phyloP scores from a whole-genome alignment of 2,888 invertebrate genomes.

The Teinopalpus imperialis region DNA sequence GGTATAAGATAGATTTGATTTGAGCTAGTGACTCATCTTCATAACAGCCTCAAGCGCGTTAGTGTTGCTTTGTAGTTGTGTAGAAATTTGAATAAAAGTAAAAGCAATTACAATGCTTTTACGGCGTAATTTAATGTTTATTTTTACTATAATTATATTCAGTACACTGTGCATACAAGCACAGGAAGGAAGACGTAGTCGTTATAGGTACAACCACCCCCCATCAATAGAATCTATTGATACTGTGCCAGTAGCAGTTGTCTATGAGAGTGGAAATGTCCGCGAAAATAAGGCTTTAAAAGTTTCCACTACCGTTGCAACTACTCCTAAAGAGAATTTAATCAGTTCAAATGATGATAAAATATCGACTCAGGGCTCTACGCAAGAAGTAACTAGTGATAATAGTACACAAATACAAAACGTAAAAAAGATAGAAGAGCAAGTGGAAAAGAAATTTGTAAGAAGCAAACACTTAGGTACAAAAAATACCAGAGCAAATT shows the following conservation, averaged over 20 bases:
- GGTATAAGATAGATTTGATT: constrained; percentile 44
- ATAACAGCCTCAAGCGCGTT: constrained; percentile 54
- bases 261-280: constrained; percentile 25
- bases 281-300: constrained; percentile 29
- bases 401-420: neutral
- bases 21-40: constrained; percentile 53
- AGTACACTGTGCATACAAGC: constrained; percentile 27
- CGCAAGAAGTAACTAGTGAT: constrained; percentile 1
- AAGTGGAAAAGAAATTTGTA: too few relatives aligned
- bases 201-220: constrained; percentile 44
- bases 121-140: constrained; percentile 16
- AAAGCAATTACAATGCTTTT: constrained; percentile 28
- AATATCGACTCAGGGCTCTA: neutral
- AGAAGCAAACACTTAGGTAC: neutral
- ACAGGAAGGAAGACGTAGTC: constrained; percentile 25
- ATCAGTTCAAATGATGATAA: neutral
- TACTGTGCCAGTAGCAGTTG: constrained; percentile 35
- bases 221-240: constrained; percentile 40
- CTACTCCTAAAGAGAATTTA: neutral
- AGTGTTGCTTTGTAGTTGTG: constrained; percentile 44
- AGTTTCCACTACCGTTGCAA: neutral
- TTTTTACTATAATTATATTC: constrained; percentile 11
- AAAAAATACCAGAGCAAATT: constrained; percentile 27
- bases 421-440: neutral
- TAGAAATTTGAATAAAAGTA: constrained; percentile 31